phyloP scores from a whole-genome alignment of 2,113 vertebrate genomes.

The Anas platyrhynchos region DNA sequence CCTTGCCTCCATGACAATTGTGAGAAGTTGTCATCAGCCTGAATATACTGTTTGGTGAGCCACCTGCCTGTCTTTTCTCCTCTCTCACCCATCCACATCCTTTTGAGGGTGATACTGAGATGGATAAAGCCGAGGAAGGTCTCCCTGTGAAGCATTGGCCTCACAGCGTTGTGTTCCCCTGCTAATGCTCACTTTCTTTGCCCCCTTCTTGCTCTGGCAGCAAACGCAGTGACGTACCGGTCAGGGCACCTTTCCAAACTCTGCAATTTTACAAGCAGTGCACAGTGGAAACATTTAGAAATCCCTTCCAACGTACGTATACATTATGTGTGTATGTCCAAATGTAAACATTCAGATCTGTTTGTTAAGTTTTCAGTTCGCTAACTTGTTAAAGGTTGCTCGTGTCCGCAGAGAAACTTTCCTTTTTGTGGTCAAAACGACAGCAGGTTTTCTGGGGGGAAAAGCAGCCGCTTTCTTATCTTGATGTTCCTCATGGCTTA shows the following conservation, averaged over 20 bases:
- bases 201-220: slow-evolving; percentile 46
- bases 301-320: slow-evolving; percentile 56
- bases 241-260: slow-evolving; percentile 32
- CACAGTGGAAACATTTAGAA: slow-evolving; percentile 71
- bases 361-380: background rate
- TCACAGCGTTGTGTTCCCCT: background rate
- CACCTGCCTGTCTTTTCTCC: background rate
- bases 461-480: background rate
- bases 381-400: background rate
- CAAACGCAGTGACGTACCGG: background rate
- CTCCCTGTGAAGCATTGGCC: background rate
- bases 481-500: background rate
- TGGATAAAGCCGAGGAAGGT: background rate
- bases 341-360: slow-evolving; percentile 36
- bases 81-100: fast-evolving
- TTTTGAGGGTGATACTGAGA: background rate
- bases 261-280: slow-evolving; percentile 55
- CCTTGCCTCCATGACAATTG: background rate
- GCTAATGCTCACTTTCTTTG: slow-evolving; percentile 33
- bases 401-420: background rate
- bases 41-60: background rate
- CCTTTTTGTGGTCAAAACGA: slow-evolving; percentile 39
- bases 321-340: background rate
- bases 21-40: background rate
- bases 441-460: background rate